Base-by-base conservation (phyloP, 2,113 vertebrate genomes). In the Neotoma lepida region DNA sequence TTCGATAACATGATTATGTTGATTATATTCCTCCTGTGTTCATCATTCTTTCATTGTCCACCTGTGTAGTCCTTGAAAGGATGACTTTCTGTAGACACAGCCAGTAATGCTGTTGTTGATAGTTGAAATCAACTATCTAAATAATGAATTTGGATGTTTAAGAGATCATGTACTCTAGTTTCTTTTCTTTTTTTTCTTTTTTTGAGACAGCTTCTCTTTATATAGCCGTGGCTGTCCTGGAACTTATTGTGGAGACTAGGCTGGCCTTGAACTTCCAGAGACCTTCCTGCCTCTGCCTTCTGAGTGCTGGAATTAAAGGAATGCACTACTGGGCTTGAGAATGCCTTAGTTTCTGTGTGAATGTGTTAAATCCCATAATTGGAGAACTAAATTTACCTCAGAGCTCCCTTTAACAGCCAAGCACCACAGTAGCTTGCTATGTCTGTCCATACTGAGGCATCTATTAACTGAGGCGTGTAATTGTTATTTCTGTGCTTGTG, bases 1-100 rank as follows among this genome's bases (percentile, higher is more conserved):
- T 56, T 88, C 71, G 17, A 88, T 90, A 90, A 76, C 84, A 10
- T 71, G 84, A 80, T 92, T 94, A 86, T 88, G n/a, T 92, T 56
- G 15, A 51, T 10, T 94, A 81, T 88, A n/a, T 92, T 58, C 71
- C 92, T 26, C 35, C 8, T 44, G 12, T 91, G 33, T 70, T 82
- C 41, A 41, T 93, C 28, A 6, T 82, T 78, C 28, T 1, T 70
- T 88, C 49, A 61, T 82, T 96, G 90, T 56, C 12, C 82, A 92
- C 85, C 68, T 88, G 12, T 82, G 8, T 30, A 41, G 33, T 92
- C 33, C 10, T 54, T 61, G 39, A 77, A 64, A 66, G 63, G 51
- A 95, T 70, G 70, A 1, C 41, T 54, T 71, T 89, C 78, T 70
- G 20, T 88, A 81, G 71, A 35, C 39, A 76, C 14, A 94, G 73